Evolutionary conservation across 2,888 invertebrate species (phyloP).

Genomic region (Eupithecia abbreviata): DNA sequence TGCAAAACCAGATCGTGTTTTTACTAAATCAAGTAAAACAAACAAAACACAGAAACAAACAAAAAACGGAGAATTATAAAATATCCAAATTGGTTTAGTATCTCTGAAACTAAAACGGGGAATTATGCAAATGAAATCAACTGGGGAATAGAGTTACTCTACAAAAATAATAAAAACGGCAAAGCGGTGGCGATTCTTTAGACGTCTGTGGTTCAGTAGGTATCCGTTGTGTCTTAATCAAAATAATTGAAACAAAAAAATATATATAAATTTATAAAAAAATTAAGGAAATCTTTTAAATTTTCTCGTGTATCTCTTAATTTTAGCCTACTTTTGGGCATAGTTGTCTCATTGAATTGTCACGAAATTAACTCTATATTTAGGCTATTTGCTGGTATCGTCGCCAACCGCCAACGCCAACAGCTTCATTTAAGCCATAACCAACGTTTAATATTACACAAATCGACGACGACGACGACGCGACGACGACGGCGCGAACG

Average conservation of each 20-base stretch:
- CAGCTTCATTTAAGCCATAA: background rate
- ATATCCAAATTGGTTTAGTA: constrained; percentile 28
- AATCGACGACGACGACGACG: too few relatives aligned
- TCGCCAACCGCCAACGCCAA: too few relatives aligned
- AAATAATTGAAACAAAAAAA: background rate
- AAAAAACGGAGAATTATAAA: constrained; percentile 15
- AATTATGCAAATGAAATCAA: constrained; percentile 35
- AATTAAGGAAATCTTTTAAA: too few relatives aligned
- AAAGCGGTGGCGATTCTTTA: background rate
- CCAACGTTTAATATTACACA: too few relatives aligned
- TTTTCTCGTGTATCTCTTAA: too few relatives aligned
- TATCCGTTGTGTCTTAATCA: background rate
- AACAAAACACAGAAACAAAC: constrained; percentile 7
- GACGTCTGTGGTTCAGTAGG: background rate
- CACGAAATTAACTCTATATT: background rate
- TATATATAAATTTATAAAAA: too few relatives aligned
- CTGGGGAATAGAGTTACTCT: constrained; percentile 14
- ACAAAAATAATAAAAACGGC: constrained; percentile 9
- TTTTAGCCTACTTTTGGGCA: too few relatives aligned
- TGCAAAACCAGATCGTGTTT: background rate
- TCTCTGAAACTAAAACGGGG: constrained; percentile 30
- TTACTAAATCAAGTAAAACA: constrained; percentile 7
- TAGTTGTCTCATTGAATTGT: too few relatives aligned
- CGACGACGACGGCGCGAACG: too few relatives aligned
- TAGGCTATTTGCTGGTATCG: background rate